A percentile compares a stretch with the other conserved stretches of the same genome.
These are phyloP conservation scores for Cacajao melanocephalus DNA, from an alignment of 2,797 vertebrate genomes.

Conservation along the genomic window DNA sequence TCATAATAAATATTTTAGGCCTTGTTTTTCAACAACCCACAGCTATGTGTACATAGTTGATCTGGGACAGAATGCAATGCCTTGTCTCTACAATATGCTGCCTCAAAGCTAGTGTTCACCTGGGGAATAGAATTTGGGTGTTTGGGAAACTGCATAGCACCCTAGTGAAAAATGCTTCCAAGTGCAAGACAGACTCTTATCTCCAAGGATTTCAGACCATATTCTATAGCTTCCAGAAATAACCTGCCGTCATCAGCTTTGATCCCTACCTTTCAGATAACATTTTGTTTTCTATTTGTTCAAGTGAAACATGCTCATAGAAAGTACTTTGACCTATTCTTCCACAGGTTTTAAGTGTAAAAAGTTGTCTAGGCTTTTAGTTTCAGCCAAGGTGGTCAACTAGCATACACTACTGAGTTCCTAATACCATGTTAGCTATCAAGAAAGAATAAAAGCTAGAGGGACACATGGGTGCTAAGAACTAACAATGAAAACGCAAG, in stretches of 20 bases:
- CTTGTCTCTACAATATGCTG: accelerated
- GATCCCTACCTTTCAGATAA: neutral
- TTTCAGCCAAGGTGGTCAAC: neutral
- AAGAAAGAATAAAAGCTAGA: neutral
- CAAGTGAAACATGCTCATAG: neutral
- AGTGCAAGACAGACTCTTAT: neutral
- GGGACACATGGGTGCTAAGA: neutral
- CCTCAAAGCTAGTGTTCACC: neutral
- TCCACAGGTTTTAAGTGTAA: neutral
- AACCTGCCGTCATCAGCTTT: neutral
- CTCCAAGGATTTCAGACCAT: neutral
- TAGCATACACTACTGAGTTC: neutral
- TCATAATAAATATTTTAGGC: neutral
- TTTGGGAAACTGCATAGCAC: neutral
- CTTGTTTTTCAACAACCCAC: neutral
- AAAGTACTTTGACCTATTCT: neutral
- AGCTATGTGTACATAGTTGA: neutral
- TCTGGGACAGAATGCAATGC: neutral
- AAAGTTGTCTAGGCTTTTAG: neutral
- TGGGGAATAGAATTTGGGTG: accelerated
- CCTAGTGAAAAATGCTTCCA: neutral
- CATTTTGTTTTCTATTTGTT: neutral
- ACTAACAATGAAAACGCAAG: accelerated
- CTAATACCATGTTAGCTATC: neutral
- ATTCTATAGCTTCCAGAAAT: neutral